Base-by-base conservation (phyloP, 64 coral and sea anemone genomes). In the Stichodactyla helianthus region DNA sequence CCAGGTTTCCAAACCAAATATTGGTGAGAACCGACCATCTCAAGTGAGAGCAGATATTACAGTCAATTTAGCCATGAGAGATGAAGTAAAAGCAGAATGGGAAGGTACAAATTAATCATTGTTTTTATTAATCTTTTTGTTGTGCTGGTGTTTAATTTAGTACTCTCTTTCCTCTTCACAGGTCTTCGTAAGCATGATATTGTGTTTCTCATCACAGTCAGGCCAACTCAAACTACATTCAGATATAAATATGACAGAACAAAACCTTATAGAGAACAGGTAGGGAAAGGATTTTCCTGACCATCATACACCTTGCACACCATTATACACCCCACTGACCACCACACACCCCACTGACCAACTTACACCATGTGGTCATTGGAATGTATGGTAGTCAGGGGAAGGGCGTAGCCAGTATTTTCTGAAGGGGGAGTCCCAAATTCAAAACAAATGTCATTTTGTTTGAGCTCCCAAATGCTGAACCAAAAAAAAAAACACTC, bases 1-100 rank as follows among this genome's bases (percentile, higher is more conserved):
- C 59, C 82, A 99, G 97, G 97, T 99, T 54, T 93, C 93, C 13
- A 99, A 99, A 63, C 97, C 97, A 64, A 93, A 99, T 53, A 95
- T 99, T 71, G 97, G 97, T 12, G 97, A 99, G 86, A 99, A 94
- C 58, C 84, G 97, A 27, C 97, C 93, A 15, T 99, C 97, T 18
- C 93, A 86, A 58, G 97, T 99, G 14, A 89, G 97, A 82, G 97
- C 97, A n/a, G 97, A 99, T 18, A 92, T 99, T 53, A 93, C 88
- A 16, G 91, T 99, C 15, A 92, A 95, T 71, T 63, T 99, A 50
- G 92, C 86, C 88, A 94, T 99, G 89, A 92, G 97, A 82, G 83
- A 88, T 18, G 93, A 89, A 31, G 93, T 99, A 16, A 95, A 93
- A 60, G 76, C 12, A 13, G 97, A 99, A 53, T 99, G 97, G 97